Evolutionary conservation across 1,140 invertebrate species (phyloP).

Genomic region (Eurosta solidaginis): DNA sequence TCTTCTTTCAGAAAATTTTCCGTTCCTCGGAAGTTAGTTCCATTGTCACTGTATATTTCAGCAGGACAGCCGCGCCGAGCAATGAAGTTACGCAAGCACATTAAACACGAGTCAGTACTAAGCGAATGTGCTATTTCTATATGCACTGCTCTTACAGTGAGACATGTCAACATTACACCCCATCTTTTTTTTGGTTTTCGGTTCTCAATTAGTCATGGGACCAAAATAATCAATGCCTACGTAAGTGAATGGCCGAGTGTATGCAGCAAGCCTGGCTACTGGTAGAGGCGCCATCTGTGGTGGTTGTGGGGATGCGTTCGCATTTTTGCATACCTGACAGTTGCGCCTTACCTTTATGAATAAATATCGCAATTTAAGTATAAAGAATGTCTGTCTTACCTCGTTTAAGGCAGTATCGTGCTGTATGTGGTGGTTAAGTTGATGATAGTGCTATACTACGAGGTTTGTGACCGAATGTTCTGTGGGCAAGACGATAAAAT

Average conservation of each 20-base stretch:
- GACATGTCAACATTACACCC: conserved; percentile 41
- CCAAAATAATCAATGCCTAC: conserved; percentile 33
- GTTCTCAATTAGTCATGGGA: conserved; percentile 27
- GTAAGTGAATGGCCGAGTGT: conserved; percentile 20
- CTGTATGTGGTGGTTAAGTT: no score
- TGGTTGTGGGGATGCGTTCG: not conserved
- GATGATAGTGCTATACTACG: no score
- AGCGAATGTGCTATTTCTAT: no score
- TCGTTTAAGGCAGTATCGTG: no score
- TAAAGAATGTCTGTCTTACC: not conserved
- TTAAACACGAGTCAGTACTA: no score
- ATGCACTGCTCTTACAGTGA: conserved; percentile 30
- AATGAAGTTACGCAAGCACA: no score
- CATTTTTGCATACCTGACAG: conserved; percentile 25
- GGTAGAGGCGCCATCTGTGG: conserved; percentile 25
- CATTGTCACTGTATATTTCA: no score
- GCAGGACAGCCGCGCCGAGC: no score
- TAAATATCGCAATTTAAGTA: no score
- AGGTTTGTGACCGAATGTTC: conserved; percentile 50
- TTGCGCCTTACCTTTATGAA: not conserved
- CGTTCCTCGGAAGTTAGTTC: no score
- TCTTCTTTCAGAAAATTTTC: no score
- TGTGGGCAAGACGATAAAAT: conserved; percentile 1
- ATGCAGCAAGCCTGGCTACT: conserved; percentile 2
- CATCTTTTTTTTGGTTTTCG: conserved; percentile 38